phyloP scores from a whole-genome alignment of 1,140 invertebrate species.

The Solenopsis fugax region DNA sequence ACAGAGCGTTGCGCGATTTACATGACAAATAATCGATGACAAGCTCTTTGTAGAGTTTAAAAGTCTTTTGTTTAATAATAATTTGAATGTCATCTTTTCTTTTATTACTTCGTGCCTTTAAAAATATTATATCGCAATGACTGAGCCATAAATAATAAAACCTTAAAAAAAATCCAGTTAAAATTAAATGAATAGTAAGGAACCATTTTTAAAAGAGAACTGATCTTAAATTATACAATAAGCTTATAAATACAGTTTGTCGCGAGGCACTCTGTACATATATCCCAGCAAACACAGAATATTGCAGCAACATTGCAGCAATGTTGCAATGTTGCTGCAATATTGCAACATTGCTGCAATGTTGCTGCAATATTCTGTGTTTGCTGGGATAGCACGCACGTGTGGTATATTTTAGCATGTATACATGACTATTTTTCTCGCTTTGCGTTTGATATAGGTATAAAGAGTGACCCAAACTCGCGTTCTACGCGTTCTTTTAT shows the following conservation, averaged over 20 bases:
- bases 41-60: neutral
- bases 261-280: neutral
- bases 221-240: neutral
- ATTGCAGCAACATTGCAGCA: too few relatives aligned
- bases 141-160: neutral
- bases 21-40: constrained; percentile 5
- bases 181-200: neutral
- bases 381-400: neutral
- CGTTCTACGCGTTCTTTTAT: constrained; percentile 34
- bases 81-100: neutral
- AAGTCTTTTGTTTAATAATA: neutral
- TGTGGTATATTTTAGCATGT: neutral
- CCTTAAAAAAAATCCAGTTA: neutral
- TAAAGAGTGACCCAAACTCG: constrained; percentile 18
- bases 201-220: neutral
- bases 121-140: neutral
- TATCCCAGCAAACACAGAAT: too few relatives aligned
- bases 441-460: neutral
- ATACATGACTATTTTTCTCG: constrained; percentile 9
- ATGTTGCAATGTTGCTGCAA: too few relatives aligned
- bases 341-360: too few relatives aligned
- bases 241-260: neutral
- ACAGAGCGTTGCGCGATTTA: neutral
- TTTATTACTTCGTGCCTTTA: neutral
- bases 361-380: too few relatives aligned